phyloP scores from a whole-genome alignment of 2,113 vertebrate species.

The Raja brachyura region DNA sequence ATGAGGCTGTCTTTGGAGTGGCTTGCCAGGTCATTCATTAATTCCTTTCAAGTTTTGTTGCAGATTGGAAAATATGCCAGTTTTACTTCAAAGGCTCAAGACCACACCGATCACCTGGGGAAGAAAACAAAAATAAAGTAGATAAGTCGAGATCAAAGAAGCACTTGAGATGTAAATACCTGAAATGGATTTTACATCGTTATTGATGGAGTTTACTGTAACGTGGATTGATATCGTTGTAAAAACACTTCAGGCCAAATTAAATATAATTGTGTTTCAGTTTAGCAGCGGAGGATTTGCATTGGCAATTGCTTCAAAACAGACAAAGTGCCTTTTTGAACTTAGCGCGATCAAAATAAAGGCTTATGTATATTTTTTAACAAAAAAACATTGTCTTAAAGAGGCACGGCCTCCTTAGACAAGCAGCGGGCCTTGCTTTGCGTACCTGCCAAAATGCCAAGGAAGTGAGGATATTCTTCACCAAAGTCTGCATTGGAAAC shows the following conservation, averaged over 20 bases:
- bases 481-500: background rate
- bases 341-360: background rate
- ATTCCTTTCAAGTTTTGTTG: background rate
- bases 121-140: conserved; percentile 22
- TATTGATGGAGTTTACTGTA: background rate
- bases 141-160: conserved; percentile 28
- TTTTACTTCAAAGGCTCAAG: conserved; percentile 18
- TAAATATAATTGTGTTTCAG: conserved; percentile 35
- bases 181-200: background rate
- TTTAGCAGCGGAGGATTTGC: background rate
- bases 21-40: background rate
- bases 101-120: conserved; percentile 12
- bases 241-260: conserved; percentile 36
- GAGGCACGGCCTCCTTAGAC: background rate
- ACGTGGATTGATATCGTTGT: background rate
- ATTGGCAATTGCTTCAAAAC: conserved; percentile 22
- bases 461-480: no score
- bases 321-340: conserved; percentile 34
- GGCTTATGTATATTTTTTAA: background rate
- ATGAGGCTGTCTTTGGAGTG: background rate
- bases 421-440: background rate
- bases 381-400: conserved; percentile 4
- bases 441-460: background rate
- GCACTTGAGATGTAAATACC: conserved; percentile 27
- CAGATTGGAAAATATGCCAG: background rate